Evolutionary conservation across 2,113 vertebrate genomes (phyloP), one percentile per base, ranked within the genome.

Genomic region (Coregonus clupeaformis): DNA sequence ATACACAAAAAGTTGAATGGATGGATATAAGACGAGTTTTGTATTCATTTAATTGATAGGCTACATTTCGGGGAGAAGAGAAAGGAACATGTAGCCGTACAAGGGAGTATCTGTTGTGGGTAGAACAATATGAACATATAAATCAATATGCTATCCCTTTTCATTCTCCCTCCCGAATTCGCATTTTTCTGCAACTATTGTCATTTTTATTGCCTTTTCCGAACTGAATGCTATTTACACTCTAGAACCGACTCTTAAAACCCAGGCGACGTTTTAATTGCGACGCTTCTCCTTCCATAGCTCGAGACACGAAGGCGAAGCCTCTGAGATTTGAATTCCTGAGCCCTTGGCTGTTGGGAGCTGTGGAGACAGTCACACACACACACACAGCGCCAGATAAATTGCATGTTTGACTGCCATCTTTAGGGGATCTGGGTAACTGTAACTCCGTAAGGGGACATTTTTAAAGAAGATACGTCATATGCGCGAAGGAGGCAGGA

Each of bases 371-470:
- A 11, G 69, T 82, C 49, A 52, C 14, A 18, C 49, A 18, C 14
- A 18, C 49, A 18, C 16, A 4, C 49, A 52, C 49, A 52, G 49
- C 49, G 55, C 75, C 75, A 74, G 68, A 86, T 81, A 91, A 93
- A 92, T 85, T 84, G 85, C 93, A 90, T 92, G 92, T 94, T 95
- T 94, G 94, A 96, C 94, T 96, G 96, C 96, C 96, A 95, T 94
- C 96, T 97, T 95, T 96, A 94, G 96, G 96, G 94, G 92, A 92
- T 90, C 92, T 89, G 85, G 91, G 90, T 93, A 94, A 97, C 87
- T 92, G 92, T 52, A 52, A 18, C 49, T 92, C 86, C 85, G 79
- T 86, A 20, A 76, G 68, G 76, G 80, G 66, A 69, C 70, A 80
- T 36, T 78, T 83, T 85, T 49, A 63, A 49, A 70, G 72, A 24